phyloP scores from a whole-genome alignment of 2,797 vertebrate genomes.

The Gallinago solitaria region DNA sequence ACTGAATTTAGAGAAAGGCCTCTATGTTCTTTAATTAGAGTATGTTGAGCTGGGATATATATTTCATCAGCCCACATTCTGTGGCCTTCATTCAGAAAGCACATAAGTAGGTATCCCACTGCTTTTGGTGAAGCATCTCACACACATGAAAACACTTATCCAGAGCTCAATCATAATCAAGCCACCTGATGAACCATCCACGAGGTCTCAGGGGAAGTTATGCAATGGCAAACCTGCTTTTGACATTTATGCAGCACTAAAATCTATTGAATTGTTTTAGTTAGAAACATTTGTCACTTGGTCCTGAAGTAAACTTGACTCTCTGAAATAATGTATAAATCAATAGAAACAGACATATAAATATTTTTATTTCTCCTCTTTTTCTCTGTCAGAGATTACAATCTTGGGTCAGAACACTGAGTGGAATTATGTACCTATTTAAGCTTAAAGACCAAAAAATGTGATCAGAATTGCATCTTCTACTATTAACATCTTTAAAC shows the following conservation, averaged over 20 bases:
- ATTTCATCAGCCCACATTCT: background rate
- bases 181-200: background rate
- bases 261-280: background rate
- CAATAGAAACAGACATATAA: accelerated
- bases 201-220: background rate
- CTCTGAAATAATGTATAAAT: background rate
- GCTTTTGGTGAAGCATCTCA: background rate
- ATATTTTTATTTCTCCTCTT: background rate
- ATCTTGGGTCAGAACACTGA: background rate
- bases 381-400: background rate
- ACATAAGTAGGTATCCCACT: background rate
- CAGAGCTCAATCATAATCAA: background rate
- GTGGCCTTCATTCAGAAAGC: background rate
- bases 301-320: background rate
- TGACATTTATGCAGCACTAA: background rate
- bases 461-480: background rate
- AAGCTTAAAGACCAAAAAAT: background rate
- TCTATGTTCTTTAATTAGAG: background rate
- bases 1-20: background rate
- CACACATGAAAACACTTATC: background rate
- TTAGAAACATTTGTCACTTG: background rate
- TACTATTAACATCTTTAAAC: background rate
- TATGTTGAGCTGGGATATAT: background rate
- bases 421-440: background rate
- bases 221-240: background rate